Evolutionary conservation across 2,113 vertebrate genomes (phyloP).

Genomic region (Prochilodus magdalenae): DNA sequence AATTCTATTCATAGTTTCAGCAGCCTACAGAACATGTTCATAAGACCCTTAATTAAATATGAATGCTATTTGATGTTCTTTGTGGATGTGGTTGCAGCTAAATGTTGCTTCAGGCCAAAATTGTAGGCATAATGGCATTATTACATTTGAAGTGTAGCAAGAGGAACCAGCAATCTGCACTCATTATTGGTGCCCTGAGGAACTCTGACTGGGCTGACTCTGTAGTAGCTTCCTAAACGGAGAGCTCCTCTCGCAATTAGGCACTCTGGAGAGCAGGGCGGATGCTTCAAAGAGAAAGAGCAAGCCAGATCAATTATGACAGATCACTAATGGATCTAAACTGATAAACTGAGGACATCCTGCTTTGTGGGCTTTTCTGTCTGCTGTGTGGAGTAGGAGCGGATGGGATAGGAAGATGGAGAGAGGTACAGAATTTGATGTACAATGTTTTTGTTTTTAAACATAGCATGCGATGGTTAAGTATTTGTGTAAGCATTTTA

Average conservation of each 20-base stretch:
- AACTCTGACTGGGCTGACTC: conserved; percentile 44
- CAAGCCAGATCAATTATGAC: conserved; percentile 50
- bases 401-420: neutral
- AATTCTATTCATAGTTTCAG: neutral
- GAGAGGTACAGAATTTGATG: neutral
- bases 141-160: conserved; percentile 43
- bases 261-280: conserved; percentile 46
- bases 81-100: neutral
- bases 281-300: conserved; percentile 44
- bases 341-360: conserved; percentile 38
- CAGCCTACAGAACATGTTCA: neutral
- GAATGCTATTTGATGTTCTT: conserved; percentile 32
- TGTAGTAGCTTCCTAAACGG: neutral
- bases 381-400: neutral
- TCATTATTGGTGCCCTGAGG: conserved; percentile 47
- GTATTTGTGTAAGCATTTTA: neutral
- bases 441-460: neutral
- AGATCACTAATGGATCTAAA: conserved; percentile 56
- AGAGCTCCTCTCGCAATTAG: conserved; percentile 46
- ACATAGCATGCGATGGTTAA: neutral
- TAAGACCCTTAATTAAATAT: conserved; percentile 10
- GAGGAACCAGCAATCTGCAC: conserved; percentile 29
- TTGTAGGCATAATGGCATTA: conserved; percentile 28
- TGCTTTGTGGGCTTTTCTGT: neutral
- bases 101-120: conserved; percentile 1